Conservation (phyloP, 2,113 vertebrate species). For the Dascyllus trimaculatus region DNA sequence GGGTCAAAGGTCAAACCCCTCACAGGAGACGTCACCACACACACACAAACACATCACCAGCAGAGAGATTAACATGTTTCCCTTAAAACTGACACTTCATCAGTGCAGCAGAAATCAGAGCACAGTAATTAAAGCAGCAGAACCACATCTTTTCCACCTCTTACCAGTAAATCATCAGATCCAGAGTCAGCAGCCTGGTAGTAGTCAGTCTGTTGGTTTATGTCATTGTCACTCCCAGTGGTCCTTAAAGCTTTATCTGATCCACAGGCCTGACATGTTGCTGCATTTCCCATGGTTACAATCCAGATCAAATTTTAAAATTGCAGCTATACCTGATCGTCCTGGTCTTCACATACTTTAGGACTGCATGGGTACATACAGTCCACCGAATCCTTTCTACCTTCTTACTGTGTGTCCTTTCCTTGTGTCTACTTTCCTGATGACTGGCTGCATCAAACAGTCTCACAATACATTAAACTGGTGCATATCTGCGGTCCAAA, state of each 20-base stretch:
- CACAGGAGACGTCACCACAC: conserved; percentile 11
- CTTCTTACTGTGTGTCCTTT: conserved; percentile 26
- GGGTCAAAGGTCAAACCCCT: conserved; percentile 42
- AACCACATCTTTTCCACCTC: conserved; percentile 21
- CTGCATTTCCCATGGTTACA: conserved; percentile 90
- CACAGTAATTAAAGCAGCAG: not conserved
- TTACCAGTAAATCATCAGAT: conserved; percentile 74
- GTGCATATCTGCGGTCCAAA: conserved; percentile 13
- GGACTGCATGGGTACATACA: not conserved
- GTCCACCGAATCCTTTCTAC: not conserved
- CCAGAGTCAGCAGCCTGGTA: conserved; percentile 78
- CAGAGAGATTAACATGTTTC: not conserved
- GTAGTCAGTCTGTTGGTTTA: conserved; percentile 83
- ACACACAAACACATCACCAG: not conserved
- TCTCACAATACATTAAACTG: conserved; percentile 19
- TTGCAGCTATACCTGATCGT: not conserved
- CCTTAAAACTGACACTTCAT: conserved; percentile 1
- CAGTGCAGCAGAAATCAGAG: not conserved
- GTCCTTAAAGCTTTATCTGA: conserved; percentile 78
- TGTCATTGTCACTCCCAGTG: conserved; percentile 78
- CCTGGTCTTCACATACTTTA: conserved; percentile 8
- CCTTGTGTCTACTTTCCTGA: conserved; percentile 8
- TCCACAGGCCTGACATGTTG: conserved; percentile 88
- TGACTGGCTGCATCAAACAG: conserved; percentile 4
- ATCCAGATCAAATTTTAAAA: not conserved